A percentile compares a stretch with the other conserved stretches of the same genome.
Conservation (phyloP, 2,888 invertebrate genomes). For the Synergus umbraculus region DNA sequence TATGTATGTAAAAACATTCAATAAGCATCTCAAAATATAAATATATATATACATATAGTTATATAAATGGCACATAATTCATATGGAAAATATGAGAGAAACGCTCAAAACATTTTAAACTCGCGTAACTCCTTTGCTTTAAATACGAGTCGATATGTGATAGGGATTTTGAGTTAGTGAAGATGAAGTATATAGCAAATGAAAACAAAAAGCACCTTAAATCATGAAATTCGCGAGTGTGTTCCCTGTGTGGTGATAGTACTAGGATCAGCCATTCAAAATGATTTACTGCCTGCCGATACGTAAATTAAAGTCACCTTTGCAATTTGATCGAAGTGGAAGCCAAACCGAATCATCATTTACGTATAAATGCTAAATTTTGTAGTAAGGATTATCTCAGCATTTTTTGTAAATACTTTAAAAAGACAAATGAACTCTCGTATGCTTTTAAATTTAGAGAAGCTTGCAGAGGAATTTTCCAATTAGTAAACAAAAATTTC, state of each 20-base stretch:
- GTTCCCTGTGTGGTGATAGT: not conserved
- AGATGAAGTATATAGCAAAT: constrained; percentile 24
- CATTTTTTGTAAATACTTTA: not conserved
- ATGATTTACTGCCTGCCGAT: constrained; percentile 12
- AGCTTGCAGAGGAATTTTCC: not conserved
- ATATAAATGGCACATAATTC: too few species aligned
- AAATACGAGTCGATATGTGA: too few species aligned
- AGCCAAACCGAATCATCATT: not conserved
- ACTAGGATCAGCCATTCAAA: constrained; percentile 6
- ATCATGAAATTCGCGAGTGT: constrained; percentile 17
- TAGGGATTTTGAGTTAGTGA: not conserved
- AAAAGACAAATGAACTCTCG: not conserved
- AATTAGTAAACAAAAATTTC: not conserved
- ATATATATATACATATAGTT: too few species aligned
- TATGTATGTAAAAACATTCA: not conserved
- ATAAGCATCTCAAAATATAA: not conserved
- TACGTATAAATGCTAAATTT: not conserved
- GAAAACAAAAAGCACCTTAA: constrained; percentile 23
- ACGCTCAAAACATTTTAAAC: too few species aligned
- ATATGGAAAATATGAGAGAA: too few species aligned
- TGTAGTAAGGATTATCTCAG: not conserved
- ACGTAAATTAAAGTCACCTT: constrained; percentile 21
- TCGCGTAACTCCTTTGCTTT: too few species aligned
- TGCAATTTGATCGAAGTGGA: constrained; percentile 24
- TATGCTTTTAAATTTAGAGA: not conserved